Base-by-base conservation (phyloP, 1,140 invertebrate genomes). In the Tetramorium alpestre region DNA sequence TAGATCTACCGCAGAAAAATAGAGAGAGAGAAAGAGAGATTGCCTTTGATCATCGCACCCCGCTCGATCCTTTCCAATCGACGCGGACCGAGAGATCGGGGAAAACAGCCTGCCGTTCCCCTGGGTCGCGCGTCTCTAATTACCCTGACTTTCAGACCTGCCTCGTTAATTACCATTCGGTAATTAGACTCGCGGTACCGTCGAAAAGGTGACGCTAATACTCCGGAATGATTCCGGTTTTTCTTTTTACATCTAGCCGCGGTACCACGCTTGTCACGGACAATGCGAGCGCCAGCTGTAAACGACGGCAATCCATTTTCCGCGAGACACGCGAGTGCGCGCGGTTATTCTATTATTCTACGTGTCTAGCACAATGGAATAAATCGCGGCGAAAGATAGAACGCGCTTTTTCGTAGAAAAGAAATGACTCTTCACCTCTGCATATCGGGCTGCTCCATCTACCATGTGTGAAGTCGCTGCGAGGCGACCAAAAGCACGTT, bases 121-220 rank as follows among this genome's bases (percentile, higher is more conserved):
- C 18, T 38, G 22, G 2, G 28, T 51, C 25, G 49, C 78, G 54
- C 51, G 69, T 75, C 69, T 81, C 51, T 84, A 84, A 84, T 84
- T 84, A 75, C 54, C 8, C 41, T 33, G 80, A 44, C 69, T 84
- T 84, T 49, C 56, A 84, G 41, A 10, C 16, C 8, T 60, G 41
- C 38, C 67, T 84, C 25, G 41, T 84, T 84, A 84, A 84, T 84
- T 84, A 84, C 56, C 69, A 22, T 84, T 84, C n/a, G 51, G 69
- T 84, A 84, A 84, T 84, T 84, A 84, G 69, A 70, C 69, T 13
- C 25, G 69, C 80, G 54, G 44, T 84, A 44, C 64, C 41, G 64
- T 73, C 80, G 47, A 62, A 75, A 84, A 75, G 54, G 54, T 47
- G 54, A 22, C 54, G 69, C 49, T 73, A 75, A 75, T 84, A 75